These are phyloP conservation scores for Drosophila recens DNA, from an alignment of 2,888 invertebrate genomes.

Conservation along the genomic window DNA sequence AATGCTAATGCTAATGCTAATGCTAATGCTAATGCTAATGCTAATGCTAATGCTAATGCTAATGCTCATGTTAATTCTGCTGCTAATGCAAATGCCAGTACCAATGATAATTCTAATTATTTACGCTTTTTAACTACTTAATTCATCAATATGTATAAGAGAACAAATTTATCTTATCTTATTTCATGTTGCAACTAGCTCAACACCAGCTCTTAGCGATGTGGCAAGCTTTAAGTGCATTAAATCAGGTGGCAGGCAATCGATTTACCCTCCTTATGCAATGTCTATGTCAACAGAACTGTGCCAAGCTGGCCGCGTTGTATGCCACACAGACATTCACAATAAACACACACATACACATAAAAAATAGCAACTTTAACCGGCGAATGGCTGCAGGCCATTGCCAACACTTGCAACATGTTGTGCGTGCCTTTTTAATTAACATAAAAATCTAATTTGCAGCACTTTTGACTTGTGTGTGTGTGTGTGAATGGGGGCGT, in stretches of 20 bases:
- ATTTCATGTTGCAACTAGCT: constrained; percentile 2
- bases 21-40: neutral
- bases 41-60: neutral
- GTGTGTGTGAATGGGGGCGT: constrained; percentile 25
- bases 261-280: constrained; percentile 25
- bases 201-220: constrained; percentile 10
- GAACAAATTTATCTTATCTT: neutral
- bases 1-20: neutral
- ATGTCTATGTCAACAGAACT: constrained; percentile 46
- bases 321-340: constrained; percentile 12
- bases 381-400: constrained; percentile 39
- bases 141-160: neutral
- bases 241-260: constrained; percentile 55
- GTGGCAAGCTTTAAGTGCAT: constrained; percentile 40
- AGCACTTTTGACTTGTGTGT: constrained; percentile 61
- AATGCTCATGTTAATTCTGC: neutral
- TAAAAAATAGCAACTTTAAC: constrained; percentile 16
- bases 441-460: constrained; percentile 81
- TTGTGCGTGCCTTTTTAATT: constrained; percentile 78
- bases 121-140: neutral
- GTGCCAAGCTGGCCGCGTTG: constrained; percentile 37
- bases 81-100: neutral
- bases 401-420: constrained; percentile 52
- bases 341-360: neutral
- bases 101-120: neutral